phyloP scores from a whole-genome alignment of 1,140 invertebrate genomes.

The Dinoponera quadriceps region DNA sequence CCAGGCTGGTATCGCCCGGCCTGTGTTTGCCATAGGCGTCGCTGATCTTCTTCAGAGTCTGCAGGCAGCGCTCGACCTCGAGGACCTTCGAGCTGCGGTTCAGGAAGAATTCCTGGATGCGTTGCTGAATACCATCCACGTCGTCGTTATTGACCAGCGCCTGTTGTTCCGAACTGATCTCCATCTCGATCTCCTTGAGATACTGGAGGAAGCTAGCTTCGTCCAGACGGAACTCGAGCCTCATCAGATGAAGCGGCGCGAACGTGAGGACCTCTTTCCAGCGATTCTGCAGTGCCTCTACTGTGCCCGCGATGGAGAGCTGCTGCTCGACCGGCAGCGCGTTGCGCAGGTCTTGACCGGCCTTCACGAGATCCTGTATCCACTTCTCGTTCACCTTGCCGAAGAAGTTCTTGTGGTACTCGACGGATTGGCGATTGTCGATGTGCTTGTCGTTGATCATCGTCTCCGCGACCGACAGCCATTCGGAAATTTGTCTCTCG shows the following conservation, averaged over 20 bases:
- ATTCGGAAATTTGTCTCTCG: constrained; percentile 92
- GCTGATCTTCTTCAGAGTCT: constrained; percentile 91
- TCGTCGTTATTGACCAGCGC: constrained; percentile 94
- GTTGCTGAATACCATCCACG: constrained; percentile 90
- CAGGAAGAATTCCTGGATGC: constrained; percentile 92
- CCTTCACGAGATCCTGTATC: constrained; percentile 92
- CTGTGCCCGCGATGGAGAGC: constrained; percentile 88
- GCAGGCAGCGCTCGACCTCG: constrained; percentile 91
- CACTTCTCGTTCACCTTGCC: constrained; percentile 93
- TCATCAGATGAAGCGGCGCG: constrained; percentile 94
- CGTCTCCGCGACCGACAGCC: constrained; percentile 93
- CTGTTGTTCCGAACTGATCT: constrained; percentile 94
- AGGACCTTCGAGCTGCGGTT: constrained; percentile 88
- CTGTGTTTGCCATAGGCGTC: constrained; percentile 88
- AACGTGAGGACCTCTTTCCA: constrained; percentile 92
- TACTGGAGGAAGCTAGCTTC: constrained; percentile 94
- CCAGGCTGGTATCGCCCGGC: constrained; percentile 88
- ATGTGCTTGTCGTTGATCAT: constrained; percentile 93
- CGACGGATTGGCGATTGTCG: constrained; percentile 92
- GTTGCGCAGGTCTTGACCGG: constrained; percentile 92
- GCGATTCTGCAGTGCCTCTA: constrained; percentile 90
- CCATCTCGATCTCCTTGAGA: constrained; percentile 95
- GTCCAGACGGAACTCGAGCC: constrained; percentile 95
- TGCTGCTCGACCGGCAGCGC: constrained; percentile 89
- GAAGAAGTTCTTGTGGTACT: constrained; percentile 94